Conservation (phyloP, 2,888 invertebrate species). For the Diaphora mendica region DNA sequence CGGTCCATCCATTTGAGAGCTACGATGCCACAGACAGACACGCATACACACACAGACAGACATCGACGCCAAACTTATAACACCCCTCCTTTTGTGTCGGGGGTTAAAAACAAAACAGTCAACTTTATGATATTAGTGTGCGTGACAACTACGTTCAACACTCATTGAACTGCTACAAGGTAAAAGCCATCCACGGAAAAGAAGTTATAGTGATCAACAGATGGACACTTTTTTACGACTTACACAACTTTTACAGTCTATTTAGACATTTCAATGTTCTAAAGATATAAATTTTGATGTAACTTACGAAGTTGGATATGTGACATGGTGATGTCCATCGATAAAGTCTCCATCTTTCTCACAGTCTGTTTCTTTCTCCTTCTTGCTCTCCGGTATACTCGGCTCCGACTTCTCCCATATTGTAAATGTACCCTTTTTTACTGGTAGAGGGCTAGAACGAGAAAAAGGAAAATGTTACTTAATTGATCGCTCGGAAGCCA, state of each 20-base stretch:
- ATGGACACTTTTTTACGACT: too few relatives aligned
- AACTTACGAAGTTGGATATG: conserved; percentile 90
- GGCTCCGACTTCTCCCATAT: conserved; percentile 28
- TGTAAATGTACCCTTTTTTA: conserved; percentile 39
- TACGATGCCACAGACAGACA: too few relatives aligned
- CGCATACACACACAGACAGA: too few relatives aligned
- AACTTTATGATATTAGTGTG: too few relatives aligned
- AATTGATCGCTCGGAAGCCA: background rate
- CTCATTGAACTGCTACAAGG: too few relatives aligned
- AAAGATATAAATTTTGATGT: background rate
- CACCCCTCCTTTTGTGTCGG: too few relatives aligned
- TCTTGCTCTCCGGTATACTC: conserved; percentile 8
- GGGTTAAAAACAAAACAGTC: too few relatives aligned
- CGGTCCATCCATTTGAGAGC: too few relatives aligned
- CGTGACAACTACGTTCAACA: too few relatives aligned
- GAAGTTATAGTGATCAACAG: too few relatives aligned
- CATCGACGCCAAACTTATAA: too few relatives aligned
- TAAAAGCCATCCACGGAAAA: too few relatives aligned
- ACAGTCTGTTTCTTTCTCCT: conserved; percentile 22
- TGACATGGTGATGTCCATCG: conserved; percentile 74
- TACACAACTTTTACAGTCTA: background rate
- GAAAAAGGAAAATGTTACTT: background rate
- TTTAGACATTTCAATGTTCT: background rate
- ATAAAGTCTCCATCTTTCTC: conserved; percentile 62
- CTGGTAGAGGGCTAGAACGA: conserved; percentile 34